Conservation (phyloP, 2,888 invertebrate genomes). For the Hermaeophaga mercurialis region DNA sequence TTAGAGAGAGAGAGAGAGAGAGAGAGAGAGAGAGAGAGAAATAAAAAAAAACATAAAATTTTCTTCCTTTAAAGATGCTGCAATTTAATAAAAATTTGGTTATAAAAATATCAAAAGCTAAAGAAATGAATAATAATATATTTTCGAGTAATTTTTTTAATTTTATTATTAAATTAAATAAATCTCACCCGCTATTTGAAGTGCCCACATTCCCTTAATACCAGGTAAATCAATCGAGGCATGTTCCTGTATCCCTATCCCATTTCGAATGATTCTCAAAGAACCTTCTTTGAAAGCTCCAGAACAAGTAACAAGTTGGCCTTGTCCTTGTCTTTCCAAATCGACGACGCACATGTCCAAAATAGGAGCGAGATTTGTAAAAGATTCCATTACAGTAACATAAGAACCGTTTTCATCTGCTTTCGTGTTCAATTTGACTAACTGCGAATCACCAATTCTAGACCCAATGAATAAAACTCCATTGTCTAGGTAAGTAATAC, state of each 20-base stretch:
- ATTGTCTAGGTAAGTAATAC: slow-evolving; percentile 97
- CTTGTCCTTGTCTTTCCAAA: slow-evolving; percentile 95
- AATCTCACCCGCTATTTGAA: slow-evolving; percentile 70
- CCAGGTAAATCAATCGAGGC: slow-evolving; percentile 96
- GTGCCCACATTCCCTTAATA: slow-evolving; percentile 97
- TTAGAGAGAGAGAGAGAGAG: no score
- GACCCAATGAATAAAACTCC: slow-evolving; percentile 97
- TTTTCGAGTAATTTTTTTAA: slow-evolving; percentile 42
- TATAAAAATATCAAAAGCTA: not conserved
- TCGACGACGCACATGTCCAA: slow-evolving; percentile 98
- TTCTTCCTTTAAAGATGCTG: no score
- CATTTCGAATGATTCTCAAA: slow-evolving; percentile 94
- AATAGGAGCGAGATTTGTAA: slow-evolving; percentile 96
- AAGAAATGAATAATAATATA: not conserved
- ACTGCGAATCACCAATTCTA: slow-evolving; percentile 93
- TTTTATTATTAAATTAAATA: slow-evolving; percentile 29
- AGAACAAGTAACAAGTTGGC: slow-evolving; percentile 97
- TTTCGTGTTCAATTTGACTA: slow-evolving; percentile 85
- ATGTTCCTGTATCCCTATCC: slow-evolving; percentile 98
- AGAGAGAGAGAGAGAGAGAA: no score
- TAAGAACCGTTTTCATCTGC: slow-evolving; percentile 87
- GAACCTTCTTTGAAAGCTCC: slow-evolving; percentile 98
- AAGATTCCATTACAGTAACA: slow-evolving; percentile 93
- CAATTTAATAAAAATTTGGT: no score
- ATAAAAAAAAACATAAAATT: no score